phyloP scores from a whole-genome alignment of 2,888 invertebrate species.

The Leptinotarsa haldemani region DNA sequence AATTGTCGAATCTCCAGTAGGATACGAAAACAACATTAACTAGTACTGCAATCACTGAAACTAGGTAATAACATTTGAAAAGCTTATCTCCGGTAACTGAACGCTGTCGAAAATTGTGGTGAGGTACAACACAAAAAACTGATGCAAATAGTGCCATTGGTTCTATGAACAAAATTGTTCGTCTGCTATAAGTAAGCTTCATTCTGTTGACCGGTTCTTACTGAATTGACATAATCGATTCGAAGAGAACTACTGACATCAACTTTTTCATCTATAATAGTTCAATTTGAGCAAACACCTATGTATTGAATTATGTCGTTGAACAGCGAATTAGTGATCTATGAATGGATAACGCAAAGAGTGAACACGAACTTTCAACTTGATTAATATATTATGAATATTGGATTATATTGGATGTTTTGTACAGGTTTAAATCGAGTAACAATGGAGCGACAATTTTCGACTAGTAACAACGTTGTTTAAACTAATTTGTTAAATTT shows the following conservation, averaged over 20 bases:
- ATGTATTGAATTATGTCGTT: not conserved
- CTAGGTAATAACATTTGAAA: not conserved
- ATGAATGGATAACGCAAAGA: not conserved
- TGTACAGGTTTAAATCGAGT: too few relatives aligned
- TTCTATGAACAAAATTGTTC: slow-evolving; percentile 6
- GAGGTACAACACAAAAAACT: not conserved
- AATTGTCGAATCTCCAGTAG: not conserved
- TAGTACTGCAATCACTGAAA: not conserved
- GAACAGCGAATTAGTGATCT: not conserved
- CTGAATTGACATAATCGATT: not conserved
- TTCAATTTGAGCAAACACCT: not conserved
- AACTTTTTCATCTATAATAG: not conserved
- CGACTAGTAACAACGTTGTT: too few relatives aligned
- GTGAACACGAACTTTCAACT: too few relatives aligned
- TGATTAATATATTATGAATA: too few relatives aligned
- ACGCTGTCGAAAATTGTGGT: not conserved
- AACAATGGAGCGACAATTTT: too few relatives aligned
- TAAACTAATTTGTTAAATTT: too few relatives aligned
- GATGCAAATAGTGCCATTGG: not conserved
- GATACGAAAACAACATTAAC: not conserved
- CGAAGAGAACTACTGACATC: not conserved
- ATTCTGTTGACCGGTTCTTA: not conserved
- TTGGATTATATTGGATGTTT: too few relatives aligned
- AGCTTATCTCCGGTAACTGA: not conserved
- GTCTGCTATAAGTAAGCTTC: slow-evolving; percentile 11